Conservation (phyloP, 2,113 vertebrate species). For the Anguilla rostrata region DNA sequence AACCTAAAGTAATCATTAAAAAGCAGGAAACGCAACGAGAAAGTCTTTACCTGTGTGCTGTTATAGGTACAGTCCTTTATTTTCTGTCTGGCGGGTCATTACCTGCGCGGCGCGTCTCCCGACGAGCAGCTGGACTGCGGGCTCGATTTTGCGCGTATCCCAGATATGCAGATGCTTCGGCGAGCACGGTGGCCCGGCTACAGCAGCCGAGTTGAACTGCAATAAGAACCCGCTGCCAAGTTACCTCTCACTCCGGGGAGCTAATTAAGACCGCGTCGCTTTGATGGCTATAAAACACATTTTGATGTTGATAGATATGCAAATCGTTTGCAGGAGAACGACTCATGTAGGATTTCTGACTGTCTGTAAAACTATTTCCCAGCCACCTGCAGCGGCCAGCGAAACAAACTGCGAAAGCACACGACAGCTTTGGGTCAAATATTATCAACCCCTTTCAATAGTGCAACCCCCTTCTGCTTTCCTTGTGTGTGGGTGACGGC, state of each 20-base stretch:
- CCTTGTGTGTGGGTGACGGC: not conserved
- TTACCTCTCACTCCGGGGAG: conserved; percentile 35
- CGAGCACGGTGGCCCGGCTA: conserved; percentile 24
- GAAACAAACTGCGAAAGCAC: not conserved
- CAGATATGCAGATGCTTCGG: conserved; percentile 45
- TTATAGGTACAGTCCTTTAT: conserved; percentile 14
- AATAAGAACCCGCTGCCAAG: conserved; percentile 29
- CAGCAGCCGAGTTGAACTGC: conserved; percentile 21
- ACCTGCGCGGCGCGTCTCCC: conserved; percentile 21
- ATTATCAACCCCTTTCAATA: conserved; percentile 14
- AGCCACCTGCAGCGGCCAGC: conserved; percentile 28
- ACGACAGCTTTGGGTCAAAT: conserved; percentile 21
- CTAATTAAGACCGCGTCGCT: conserved; percentile 25
- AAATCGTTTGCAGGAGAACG: conserved; percentile 23
- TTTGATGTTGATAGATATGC: conserved; percentile 15
- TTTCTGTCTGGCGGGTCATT: not conserved
- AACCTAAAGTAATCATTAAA: not conserved
- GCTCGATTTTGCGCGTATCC: conserved; percentile 45
- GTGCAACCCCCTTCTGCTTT: conserved; percentile 3
- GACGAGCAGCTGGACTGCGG: conserved; percentile 30
- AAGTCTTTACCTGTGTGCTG: conserved; percentile 39
- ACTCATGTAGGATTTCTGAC: conserved; percentile 28
- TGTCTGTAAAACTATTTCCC: conserved; percentile 32
- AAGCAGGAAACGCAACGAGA: not conserved
- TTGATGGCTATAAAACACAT: conserved; percentile 13